Evolutionary conservation across 2,888 invertebrate genomes (phyloP).

Genomic region (Pachydiplax longipennis): DNA sequence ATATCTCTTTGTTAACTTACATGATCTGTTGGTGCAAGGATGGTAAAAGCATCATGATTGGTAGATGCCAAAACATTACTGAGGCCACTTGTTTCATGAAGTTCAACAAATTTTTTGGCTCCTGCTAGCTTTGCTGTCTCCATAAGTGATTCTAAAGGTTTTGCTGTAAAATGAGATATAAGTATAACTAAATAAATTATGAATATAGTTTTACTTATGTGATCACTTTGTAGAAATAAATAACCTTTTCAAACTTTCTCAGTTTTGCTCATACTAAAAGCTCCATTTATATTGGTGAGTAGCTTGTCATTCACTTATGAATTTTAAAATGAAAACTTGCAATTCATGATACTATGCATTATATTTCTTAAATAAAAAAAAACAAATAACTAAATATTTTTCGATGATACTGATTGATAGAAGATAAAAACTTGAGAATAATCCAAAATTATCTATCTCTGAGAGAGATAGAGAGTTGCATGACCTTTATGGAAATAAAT

Average conservation of each 20-base stretch:
- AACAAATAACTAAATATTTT: too few species aligned
- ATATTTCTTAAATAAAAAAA: too few species aligned
- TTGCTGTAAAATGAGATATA: not conserved
- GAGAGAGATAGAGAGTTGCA: too few species aligned
- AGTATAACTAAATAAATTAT: not conserved
- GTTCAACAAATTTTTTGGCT: not conserved
- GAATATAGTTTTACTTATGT: not conserved
- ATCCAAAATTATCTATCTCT: too few species aligned
- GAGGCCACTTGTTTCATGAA: not conserved
- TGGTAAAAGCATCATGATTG: constrained; percentile 24
- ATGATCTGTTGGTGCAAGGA: constrained; percentile 29
- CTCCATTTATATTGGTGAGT: too few species aligned
- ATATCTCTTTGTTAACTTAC: not conserved
- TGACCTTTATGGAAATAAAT: too few species aligned
- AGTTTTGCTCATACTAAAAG: not conserved
- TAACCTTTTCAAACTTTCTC: not conserved
- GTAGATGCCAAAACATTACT: not conserved
- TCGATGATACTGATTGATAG: too few species aligned
- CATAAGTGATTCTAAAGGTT: constrained; percentile 12
- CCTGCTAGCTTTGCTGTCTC: not conserved
- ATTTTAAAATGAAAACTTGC: too few species aligned
- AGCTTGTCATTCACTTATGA: too few species aligned
- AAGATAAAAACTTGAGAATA: too few species aligned
- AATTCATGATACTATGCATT: too few species aligned
- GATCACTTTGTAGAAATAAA: not conserved